Conservation (phyloP, 2,113 vertebrate genomes). For the Ctenodactylus gundi region DNA sequence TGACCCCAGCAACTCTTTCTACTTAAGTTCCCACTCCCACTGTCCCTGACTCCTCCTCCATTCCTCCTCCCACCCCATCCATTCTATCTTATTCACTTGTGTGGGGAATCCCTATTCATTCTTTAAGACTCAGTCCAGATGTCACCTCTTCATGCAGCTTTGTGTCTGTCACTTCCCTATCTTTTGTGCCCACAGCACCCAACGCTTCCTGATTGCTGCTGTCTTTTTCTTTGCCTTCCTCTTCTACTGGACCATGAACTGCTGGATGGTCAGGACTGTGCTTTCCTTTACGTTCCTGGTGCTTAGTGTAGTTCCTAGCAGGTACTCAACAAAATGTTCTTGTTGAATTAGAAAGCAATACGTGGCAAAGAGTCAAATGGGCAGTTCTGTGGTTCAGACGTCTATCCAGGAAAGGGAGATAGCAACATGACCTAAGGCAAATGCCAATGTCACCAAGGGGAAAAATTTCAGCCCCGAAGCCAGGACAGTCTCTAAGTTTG, state of each 20-base stretch:
- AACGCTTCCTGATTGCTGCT: neutral
- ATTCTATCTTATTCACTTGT: neutral
- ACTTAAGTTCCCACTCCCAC: neutral
- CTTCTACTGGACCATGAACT: neutral
- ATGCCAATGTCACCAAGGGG: neutral
- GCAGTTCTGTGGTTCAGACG: neutral
- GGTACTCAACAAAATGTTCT: neutral
- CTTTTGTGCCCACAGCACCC: neutral
- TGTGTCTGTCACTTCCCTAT: neutral
- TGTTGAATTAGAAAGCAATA: neutral
- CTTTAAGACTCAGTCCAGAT: neutral
- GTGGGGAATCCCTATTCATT: neutral
- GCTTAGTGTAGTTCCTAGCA: neutral
- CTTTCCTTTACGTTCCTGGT: neutral
- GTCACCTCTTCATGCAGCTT: neutral
- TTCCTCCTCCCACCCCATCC: neutral
- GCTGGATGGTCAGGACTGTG: neutral
- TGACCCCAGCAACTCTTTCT: neutral
- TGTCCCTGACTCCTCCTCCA: neutral
- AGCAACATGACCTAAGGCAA: neutral
- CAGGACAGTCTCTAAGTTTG: neutral
- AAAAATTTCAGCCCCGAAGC: neutral
- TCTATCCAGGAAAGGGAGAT: neutral
- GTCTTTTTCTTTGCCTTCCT: neutral
- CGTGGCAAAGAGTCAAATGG: neutral